Base-by-base conservation (phyloP, 2,888 invertebrate genomes). In the Hirtodrosophila cameraria region DNA sequence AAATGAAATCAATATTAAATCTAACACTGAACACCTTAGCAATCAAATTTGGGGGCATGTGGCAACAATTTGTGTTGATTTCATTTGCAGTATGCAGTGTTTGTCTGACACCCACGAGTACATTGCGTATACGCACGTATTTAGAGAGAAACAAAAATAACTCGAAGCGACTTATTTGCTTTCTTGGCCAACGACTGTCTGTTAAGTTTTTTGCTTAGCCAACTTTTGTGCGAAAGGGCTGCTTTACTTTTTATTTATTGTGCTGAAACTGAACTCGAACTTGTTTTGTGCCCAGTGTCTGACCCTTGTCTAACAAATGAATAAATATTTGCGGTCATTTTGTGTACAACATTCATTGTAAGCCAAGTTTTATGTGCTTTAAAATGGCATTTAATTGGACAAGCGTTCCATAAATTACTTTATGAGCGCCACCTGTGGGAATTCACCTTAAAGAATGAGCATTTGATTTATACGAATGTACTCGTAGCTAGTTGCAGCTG, bases 51-150 rank as follows among this genome's bases (percentile, higher is more conserved):
- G 41, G 72, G n/a, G 75, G 68, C 71, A 78, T 81, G 81, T 78
- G 75, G 80, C 71, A 74, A 75, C 84, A 79, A 84, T 84, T 84
- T 84, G 79, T 73, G 79, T 73, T 80, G 85, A 84, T 80, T 80
- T 84, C 79, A 82, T 80, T 80, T 80, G 82, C 85, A 82, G 76
- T 75, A 69, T 69, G 69, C 59, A 74, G 20, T 64, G 64, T 43
- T 57, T 64, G 57, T 23, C 67, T 67, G 55, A 27, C 64, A 49
- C 50, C 55, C 43, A 43, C 9, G 35, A 48, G 67, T 70, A 62
- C 48, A 45, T 62, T 67, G 68, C 67, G 73, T 60, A 66, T 66
- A 66, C 66, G 66, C 66, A 52, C 23, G 33, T 65, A 57, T 43
- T 9, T 38, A 25, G 59, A 59, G 18, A 46, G 38, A 59, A 59